Evolutionary conservation across 2,113 vertebrate genomes (phyloP), one percentile per base, ranked within the genome.

Genomic region (Patagioenas fasciata): DNA sequence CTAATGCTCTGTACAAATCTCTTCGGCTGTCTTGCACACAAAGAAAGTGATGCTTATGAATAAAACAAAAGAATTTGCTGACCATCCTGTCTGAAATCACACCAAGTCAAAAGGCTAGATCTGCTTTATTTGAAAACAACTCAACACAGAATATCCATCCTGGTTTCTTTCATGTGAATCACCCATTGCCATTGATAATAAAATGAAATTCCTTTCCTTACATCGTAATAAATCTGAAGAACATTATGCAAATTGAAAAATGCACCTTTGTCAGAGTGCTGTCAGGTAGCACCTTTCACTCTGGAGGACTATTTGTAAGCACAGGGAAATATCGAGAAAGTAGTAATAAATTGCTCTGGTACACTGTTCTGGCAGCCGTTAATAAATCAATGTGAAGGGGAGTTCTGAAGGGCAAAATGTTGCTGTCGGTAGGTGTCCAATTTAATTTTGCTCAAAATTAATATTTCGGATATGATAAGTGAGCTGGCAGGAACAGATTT

Each of bases 371-470:
- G 98, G 98, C 98, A 98, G 97, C 97, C 44, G 32, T 98, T 98
- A 98, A 98, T 98, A 98, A 98, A 98, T 98, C 98, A 98, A 97
- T 97, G 97, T 98, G 98, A 98, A 98, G 97, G 98, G 97, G 97
- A 98, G 98, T 98, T 98, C 97, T 98, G 98, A 98, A 98, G 98
- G 98, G 98, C 98, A 98, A 98, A 98, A 98, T 98, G 98, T 98
- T 98, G 97, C 98, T 98, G 98, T 98, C 96, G 89, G 98, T 98
- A 97, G 97, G 97, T 98, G 98, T 98, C 98, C 95, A 94, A 98
- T 98, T 98, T 98, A 98, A 98, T 98, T 98, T 98, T 98, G 91
- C 97, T 98, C 97, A 98, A 98, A 98, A 98, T 98, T 98, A 98
- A 98, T 98, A 98, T 98, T 98, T 98, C 93, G 96, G 97, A 98